Conservation (phyloP, 1,140 invertebrate species). For the Drosophila arawakana region DNA sequence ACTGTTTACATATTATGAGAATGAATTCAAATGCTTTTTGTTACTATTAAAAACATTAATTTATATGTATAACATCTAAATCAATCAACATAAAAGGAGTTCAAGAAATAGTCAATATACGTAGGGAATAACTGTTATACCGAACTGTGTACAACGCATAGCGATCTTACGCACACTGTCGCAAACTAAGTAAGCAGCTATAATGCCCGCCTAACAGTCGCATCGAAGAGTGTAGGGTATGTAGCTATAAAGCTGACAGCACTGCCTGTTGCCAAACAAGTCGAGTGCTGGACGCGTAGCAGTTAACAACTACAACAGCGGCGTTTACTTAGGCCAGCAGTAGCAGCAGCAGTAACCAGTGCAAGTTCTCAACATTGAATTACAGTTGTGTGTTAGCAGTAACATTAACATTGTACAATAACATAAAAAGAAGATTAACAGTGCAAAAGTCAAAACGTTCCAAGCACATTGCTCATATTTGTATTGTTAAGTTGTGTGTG, state of each 20-base stretch:
- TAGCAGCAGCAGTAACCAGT: constrained; percentile 2
- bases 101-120: too few species aligned
- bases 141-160: neutral
- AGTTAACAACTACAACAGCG: constrained; percentile 54
- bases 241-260: constrained; percentile 66
- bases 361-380: constrained; percentile 13
- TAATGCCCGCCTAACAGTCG: neutral
- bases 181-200: neutral
- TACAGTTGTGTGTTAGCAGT: constrained; percentile 23
- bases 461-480: neutral
- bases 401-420: constrained; percentile 11
- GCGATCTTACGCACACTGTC: neutral
- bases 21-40: neutral
- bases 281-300: constrained; percentile 68
- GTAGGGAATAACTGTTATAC: too few species aligned
- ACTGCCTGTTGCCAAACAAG: constrained; percentile 51
- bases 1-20: neutral
- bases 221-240: constrained; percentile 26
- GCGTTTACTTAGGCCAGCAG: too few species aligned
- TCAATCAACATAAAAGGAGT: too few species aligned
- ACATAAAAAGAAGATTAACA: constrained; percentile 16
- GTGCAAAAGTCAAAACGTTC: neutral
- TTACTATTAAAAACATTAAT: too few species aligned
- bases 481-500: neutral
- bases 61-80: too few species aligned